Evolutionary conservation across 2,113 vertebrate genomes (phyloP).

Genomic region (Callopanchax toddi): DNA sequence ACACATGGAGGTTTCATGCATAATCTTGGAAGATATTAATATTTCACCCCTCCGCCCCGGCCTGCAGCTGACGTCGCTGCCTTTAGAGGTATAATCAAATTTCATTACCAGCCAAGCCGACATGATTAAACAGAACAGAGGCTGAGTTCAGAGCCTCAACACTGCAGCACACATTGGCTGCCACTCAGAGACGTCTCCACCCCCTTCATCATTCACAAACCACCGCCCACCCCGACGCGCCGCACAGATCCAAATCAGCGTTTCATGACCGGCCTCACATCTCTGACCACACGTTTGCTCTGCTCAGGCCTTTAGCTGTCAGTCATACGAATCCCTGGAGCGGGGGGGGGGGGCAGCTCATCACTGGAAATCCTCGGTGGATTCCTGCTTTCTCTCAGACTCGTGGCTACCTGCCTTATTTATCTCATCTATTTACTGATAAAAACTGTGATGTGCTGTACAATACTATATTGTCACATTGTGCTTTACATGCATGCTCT

Average conservation of each 20-base stretch:
- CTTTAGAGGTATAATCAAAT: constrained; percentile 99
- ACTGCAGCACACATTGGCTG: constrained; percentile 64
- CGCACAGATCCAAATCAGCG: constrained; percentile 65
- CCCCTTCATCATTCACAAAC: constrained; percentile 66
- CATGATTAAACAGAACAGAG: constrained; percentile 99
- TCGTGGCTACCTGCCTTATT: background rate
- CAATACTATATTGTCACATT: background rate
- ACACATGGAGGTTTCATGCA: constrained; percentile 97
- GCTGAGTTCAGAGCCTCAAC: constrained; percentile 80
- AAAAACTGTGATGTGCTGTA: background rate
- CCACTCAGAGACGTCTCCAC: constrained; percentile 60
- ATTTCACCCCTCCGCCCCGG: constrained; percentile 82
- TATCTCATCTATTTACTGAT: constrained; percentile 18
- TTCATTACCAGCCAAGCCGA: constrained; percentile 96
- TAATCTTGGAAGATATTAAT: constrained; percentile 99
- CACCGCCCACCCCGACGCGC: constrained; percentile 20
- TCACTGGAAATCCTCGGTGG: constrained; percentile 30
- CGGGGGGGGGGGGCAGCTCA: constrained; percentile 18
- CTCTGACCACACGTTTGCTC: constrained; percentile 60
- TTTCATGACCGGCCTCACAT: constrained; percentile 65
- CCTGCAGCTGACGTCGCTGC: constrained; percentile 69
- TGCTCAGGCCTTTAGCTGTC: constrained; percentile 61
- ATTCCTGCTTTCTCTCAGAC: constrained; percentile 35
- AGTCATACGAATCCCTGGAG: constrained; percentile 55
- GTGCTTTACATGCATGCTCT: no score